Evolutionary conservation across 2,113 vertebrate species (phyloP).

Genomic region (Bothrops jararaca): DNA sequence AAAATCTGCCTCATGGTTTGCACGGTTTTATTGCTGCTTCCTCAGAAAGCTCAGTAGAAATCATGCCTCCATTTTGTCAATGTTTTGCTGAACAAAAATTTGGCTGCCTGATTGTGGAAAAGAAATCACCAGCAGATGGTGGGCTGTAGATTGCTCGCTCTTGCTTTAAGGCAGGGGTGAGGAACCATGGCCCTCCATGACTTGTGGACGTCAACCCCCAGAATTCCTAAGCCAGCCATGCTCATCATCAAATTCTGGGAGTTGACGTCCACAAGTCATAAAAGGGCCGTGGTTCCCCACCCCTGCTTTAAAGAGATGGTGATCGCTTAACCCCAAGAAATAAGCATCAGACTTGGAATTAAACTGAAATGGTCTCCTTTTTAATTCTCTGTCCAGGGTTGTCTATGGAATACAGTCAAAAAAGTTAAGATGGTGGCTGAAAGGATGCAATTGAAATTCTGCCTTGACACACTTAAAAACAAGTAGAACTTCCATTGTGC

Average conservation of each 20-base stretch:
- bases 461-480: neutral
- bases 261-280: too few species aligned
- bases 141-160: neutral
- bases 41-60: neutral
- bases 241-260: too few species aligned
- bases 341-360: neutral
- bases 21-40: neutral
- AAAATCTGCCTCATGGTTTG: neutral
- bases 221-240: too few species aligned
- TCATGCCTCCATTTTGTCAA: neutral
- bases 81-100: neutral
- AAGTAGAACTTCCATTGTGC: neutral
- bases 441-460: neutral
- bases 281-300: too few species aligned
- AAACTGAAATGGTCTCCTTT: neutral
- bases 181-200: too few species aligned
- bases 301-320: neutral
- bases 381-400: neutral
- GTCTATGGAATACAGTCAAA: neutral
- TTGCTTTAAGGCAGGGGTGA: neutral
- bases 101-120: neutral
- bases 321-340: neutral
- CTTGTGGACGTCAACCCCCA: too few species aligned
- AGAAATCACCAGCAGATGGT: neutral
- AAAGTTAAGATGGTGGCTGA: neutral